phyloP scores from a whole-genome alignment of 2,797 vertebrate genomes.

The Bovichtus variegatus region DNA sequence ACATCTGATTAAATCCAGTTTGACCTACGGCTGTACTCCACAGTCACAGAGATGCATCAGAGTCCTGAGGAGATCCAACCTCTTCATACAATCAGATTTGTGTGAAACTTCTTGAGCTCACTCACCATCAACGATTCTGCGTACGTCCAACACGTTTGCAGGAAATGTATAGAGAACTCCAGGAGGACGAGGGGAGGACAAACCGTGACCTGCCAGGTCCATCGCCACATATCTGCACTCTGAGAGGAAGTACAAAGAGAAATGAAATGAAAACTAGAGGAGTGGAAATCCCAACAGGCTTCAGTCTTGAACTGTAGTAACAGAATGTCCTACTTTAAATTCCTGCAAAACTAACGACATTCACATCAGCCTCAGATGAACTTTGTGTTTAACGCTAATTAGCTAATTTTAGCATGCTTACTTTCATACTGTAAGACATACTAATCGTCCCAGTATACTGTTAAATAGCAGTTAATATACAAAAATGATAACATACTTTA shows the following conservation, averaged over 20 bases:
- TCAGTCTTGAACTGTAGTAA: not conserved
- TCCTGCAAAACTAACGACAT: no score
- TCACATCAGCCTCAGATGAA: not conserved
- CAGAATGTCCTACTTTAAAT: no score
- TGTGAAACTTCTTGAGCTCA: conserved; percentile 4
- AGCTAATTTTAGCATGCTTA: no score
- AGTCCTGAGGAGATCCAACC: not conserved
- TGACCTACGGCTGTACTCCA: not conserved
- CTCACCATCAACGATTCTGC: conserved; percentile 83
- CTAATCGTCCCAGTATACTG: no score
- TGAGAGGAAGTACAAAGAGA: conserved; percentile 56
- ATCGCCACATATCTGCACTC: conserved; percentile 86
- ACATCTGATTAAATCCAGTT: not conserved
- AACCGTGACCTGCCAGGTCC: conserved; percentile 90
- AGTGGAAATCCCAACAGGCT: not conserved
- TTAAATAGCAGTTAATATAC: no score
- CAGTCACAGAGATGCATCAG: not conserved
- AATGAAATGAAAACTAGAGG: not conserved
- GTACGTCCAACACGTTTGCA: conserved; percentile 84
- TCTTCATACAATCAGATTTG: not conserved
- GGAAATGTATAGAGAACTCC: conserved; percentile 83
- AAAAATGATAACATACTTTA: no score
- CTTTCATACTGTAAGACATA: no score
- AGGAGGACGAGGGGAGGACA: conserved; percentile 87
- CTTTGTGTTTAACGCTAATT: no score